Evolutionary conservation across 2,797 vertebrate genomes (phyloP).

Genomic region (Pangasius mekongensis): DNA sequence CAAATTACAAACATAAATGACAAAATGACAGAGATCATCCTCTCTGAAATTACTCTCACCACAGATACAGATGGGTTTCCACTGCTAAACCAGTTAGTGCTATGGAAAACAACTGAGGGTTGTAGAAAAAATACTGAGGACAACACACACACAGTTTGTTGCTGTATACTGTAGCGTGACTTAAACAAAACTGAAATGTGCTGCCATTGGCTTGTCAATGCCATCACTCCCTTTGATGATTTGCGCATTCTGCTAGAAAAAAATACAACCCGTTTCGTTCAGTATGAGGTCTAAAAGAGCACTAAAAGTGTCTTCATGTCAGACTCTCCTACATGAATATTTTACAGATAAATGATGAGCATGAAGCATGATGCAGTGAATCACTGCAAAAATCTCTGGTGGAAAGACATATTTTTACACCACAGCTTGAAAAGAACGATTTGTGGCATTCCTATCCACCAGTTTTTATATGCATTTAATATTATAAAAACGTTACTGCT

Average conservation of each 20-base stretch:
- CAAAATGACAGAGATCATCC: conserved; percentile 13
- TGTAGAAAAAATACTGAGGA: conserved; percentile 18
- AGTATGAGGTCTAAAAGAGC: background rate
- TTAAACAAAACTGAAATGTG: conserved; percentile 25
- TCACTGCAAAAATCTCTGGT: background rate
- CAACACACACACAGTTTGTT: background rate
- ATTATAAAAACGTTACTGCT: background rate
- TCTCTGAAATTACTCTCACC: conserved; percentile 25
- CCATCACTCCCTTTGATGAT: background rate
- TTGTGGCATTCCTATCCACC: background rate
- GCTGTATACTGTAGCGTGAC: background rate
- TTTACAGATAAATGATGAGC: background rate
- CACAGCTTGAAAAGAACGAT: background rate
- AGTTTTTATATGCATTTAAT: background rate
- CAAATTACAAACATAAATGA: conserved; percentile 17
- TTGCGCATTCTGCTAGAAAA: background rate
- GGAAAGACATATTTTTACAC: background rate
- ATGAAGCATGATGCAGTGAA: background rate
- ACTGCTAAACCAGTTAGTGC: conserved; percentile 26
- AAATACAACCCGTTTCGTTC: background rate
- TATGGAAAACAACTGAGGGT: conserved; percentile 11
- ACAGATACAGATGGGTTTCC: conserved; percentile 36
- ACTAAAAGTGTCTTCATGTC: background rate
- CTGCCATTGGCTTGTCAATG: conserved; percentile 27
- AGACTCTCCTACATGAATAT: background rate